Conservation (phyloP, 2,888 invertebrate species). For the Apomyelois bistriatella region DNA sequence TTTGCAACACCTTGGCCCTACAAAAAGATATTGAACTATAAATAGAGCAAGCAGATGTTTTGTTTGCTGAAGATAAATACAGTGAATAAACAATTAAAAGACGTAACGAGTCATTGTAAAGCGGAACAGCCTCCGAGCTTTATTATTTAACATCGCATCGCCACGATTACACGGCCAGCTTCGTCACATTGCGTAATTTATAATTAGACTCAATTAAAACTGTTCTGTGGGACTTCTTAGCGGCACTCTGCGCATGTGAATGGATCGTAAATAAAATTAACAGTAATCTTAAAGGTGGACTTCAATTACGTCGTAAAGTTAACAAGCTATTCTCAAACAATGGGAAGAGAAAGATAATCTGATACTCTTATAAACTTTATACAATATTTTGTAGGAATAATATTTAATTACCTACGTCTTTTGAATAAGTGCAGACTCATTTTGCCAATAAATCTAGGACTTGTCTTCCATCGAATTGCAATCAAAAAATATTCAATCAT, state of each 20-base stretch:
- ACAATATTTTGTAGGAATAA: neutral
- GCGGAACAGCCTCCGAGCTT: conserved; percentile 24
- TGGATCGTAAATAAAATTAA: conserved; percentile 19
- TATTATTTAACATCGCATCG: conserved; percentile 17
- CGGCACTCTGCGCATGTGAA: conserved; percentile 20
- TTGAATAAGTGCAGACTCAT: neutral
- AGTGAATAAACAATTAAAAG: conserved; percentile 3
- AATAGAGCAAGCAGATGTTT: neutral
- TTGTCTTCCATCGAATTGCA: too few species aligned
- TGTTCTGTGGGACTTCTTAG: conserved; percentile 43
- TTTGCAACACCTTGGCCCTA: neutral
- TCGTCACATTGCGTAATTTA: conserved; percentile 52
- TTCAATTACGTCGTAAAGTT: conserved; percentile 9
- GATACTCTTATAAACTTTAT: neutral
- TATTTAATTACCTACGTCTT: neutral
- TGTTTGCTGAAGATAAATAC: neutral
- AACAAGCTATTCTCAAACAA: conserved; percentile 7
- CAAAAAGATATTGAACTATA: neutral
- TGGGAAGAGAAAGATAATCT: conserved; percentile 9
- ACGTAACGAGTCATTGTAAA: conserved; percentile 1
- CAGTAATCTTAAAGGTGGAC: conserved; percentile 14
- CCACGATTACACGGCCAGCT: conserved; percentile 55
- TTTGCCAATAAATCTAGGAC: too few species aligned
- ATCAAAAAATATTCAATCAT: too few species aligned
- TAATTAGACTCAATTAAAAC: conserved; percentile 61